A percentile compares a stretch with the other conserved stretches of the same genome.
phyloP scores from a whole-genome alignment of 1,140 invertebrate species.

The Cydia amplana region DNA sequence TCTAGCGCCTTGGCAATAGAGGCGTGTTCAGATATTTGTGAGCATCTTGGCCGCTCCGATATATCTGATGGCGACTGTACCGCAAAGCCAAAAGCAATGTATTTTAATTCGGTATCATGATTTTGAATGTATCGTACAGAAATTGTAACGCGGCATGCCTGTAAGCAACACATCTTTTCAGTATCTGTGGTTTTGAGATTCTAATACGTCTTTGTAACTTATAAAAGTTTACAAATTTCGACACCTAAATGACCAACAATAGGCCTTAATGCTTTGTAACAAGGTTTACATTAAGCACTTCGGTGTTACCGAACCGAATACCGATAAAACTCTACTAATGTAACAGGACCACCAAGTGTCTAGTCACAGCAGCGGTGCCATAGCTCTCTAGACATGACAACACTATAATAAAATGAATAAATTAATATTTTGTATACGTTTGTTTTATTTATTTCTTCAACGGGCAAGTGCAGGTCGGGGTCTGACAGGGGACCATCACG shows the following conservation, averaged over 20 bases:
- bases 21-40: no score
- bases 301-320: background rate
- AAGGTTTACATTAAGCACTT: background rate
- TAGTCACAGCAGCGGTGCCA: slow-evolving; percentile 63
- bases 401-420: slow-evolving; percentile 40
- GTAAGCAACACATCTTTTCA: no score
- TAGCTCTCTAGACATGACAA: slow-evolving; percentile 53
- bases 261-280: background rate
- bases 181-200: no score
- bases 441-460: slow-evolving; percentile 62
- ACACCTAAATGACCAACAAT: background rate
- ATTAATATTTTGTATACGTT: slow-evolving; percentile 58
- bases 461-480: slow-evolving; percentile 42
- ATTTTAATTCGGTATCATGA: no score
- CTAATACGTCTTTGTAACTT: no score
- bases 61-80: no score
- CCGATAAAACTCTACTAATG: background rate
- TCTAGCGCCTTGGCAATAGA: no score
- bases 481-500: slow-evolving; percentile 40
- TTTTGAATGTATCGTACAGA: no score
- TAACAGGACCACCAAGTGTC: slow-evolving; percentile 47
- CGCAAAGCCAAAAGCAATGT: no score
- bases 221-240: no score
- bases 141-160: no score
- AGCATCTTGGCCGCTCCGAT: no score